Conservation (phyloP, 2,797 vertebrate genomes). For the Pelochelys cantorii region DNA sequence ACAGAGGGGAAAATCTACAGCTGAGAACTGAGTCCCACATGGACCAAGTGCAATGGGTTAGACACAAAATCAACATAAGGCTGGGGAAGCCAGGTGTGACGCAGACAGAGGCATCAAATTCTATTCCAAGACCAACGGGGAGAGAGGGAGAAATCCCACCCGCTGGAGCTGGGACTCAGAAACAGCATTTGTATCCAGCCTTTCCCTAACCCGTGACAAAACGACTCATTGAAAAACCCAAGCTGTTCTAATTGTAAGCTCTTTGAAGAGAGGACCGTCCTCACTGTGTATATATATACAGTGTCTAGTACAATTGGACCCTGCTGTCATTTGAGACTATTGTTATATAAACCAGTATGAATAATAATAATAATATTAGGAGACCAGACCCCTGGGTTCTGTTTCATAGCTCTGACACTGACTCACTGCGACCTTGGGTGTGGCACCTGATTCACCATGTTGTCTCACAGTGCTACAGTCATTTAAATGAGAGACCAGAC, state of each 20-base stretch:
- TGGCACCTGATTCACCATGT: neutral
- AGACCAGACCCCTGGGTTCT: neutral
- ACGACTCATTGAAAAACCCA: neutral
- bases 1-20: slow-evolving; percentile 67
- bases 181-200: no score
- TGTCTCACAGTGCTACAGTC: no score
- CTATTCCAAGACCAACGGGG: neutral
- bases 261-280: no score
- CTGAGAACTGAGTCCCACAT: slow-evolving; percentile 70
- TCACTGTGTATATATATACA: no score
- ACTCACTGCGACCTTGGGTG: neutral
- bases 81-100: neutral
- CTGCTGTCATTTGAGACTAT: no score
- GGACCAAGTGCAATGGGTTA: slow-evolving; percentile 69
- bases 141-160: neutral
- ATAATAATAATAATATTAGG: neutral
- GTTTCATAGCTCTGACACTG: neutral
- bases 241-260: neutral
- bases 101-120: neutral
- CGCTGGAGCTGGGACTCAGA: neutral
- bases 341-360: neutral
- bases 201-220: neutral
- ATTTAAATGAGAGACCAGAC: no score
- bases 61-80: slow-evolving; percentile 37
- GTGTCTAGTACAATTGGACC: no score